Percentiles rank a stretch among this genome's conserved stretches.
These are phyloP conservation scores for Apodemia mormo DNA, from an alignment of 2,888 invertebrate species.

Conservation along the genomic window DNA sequence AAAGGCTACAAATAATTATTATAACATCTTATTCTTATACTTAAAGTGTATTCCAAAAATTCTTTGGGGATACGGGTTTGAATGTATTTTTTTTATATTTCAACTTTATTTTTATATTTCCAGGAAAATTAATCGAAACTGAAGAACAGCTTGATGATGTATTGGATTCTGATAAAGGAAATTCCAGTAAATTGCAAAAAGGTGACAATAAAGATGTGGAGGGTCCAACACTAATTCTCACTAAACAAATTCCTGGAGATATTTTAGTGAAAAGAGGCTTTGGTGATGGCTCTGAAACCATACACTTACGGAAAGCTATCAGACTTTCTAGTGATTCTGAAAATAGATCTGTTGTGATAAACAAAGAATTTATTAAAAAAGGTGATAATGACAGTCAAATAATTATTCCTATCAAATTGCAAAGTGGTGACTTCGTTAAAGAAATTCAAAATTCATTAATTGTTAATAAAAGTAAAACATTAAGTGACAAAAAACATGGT, in stretches of 20 bases:
- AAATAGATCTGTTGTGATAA: constrained; percentile 69
- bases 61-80: no score
- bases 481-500: constrained; percentile 77
- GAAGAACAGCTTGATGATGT: constrained; percentile 81
- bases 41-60: no score
- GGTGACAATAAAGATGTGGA: constrained; percentile 59
- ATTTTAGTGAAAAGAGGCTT: constrained; percentile 69
- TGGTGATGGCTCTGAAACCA: constrained; percentile 63
- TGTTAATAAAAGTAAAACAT: constrained; percentile 74
- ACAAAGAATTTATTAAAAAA: constrained; percentile 69
- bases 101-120: constrained; percentile 33
- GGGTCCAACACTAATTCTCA: constrained; percentile 63
- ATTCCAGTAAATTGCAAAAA: constrained; percentile 54
- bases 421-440: constrained; percentile 72
- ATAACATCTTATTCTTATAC: no score
- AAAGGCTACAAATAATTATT: no score
- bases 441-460: constrained; percentile 77
- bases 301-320: constrained; percentile 70
- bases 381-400: constrained; percentile 74
- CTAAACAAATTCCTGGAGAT: constrained; percentile 73
- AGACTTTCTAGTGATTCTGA: constrained; percentile 71
- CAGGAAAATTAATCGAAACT: constrained; percentile 83
- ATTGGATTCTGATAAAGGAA: constrained; percentile 73
- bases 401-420: constrained; percentile 69
- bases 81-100: no score